Conservation (phyloP, 2,113 vertebrate genomes). For the Microcebus tavaratra region DNA sequence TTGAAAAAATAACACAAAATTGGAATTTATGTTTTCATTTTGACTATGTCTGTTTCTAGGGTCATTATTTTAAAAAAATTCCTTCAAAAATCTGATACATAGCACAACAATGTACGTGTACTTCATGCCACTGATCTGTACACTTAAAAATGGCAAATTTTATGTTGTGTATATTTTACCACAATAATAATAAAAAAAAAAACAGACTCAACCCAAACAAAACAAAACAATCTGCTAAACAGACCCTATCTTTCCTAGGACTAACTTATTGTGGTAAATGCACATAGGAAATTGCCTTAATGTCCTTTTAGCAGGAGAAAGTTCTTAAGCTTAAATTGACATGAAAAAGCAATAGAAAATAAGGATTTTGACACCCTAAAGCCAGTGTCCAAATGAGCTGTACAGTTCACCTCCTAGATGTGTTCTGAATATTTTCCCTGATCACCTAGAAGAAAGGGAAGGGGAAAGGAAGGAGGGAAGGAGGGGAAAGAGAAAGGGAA, state of each 20-base stretch:
- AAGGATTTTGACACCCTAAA: background rate
- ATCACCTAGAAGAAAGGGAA: background rate
- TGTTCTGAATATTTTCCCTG: background rate
- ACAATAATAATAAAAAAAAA: background rate
- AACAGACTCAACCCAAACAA: background rate
- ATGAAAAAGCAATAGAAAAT: background rate
- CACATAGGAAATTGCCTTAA: background rate
- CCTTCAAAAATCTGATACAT: background rate
- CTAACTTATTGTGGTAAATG: background rate
- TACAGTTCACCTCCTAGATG: background rate
- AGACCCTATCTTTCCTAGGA: background rate
- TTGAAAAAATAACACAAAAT: background rate
- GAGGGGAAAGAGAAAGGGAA: background rate
- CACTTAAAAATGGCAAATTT: background rate
- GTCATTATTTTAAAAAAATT: background rate
- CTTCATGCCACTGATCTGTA: background rate
- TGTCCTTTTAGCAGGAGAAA: background rate
- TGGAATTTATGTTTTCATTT: conserved; percentile 46
- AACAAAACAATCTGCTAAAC: background rate
- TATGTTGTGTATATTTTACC: background rate
- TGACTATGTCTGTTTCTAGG: background rate
- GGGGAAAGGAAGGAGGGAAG: too few relatives aligned
- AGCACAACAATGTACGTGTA: background rate
- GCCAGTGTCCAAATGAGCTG: background rate
- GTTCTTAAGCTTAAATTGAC: background rate